Base-by-base conservation (phyloP, 2,888 invertebrate species). In the Noctuana brunneofusca region DNA sequence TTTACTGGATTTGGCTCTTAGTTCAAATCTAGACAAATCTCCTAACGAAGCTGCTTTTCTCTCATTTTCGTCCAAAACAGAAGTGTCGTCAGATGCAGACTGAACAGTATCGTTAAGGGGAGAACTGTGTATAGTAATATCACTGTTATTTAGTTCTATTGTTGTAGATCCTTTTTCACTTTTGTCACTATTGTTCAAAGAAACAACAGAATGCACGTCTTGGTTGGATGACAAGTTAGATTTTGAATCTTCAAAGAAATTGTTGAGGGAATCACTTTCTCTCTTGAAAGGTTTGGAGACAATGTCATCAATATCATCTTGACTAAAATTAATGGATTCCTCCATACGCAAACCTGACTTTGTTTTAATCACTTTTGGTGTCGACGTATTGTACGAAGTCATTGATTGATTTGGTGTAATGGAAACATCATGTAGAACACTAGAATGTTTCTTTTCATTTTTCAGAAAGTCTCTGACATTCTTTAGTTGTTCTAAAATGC, bases 11-110 rank as follows among this genome's bases (percentile, higher is more conserved):
- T 87, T 90, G 41, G 89, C 69, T 71, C 87, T 80, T 9, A 89
- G 65, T 73, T 92, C 89, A 66, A 96, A 94, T 76, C 94, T 94
- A 0, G 96, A 96, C 55, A 96, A 84, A 81, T 96, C 96, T 0
- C 96, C 96, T 1, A 96, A 89, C 38, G 96, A 96, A 0, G 96
- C 95, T 1, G 96, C 96, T 85, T 95, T 95, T 16, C 96, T 87
- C 75, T 94, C 94, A 68, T 94, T 94, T 55, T 94, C 93, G 66
- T 93, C 93, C 63, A 87, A 80, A 60, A 87, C 82, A 0, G 92
- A 92, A 9, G 87, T 80, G 69, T 93, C 89, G 67, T 87, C 90
- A 8, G 89, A 87, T 1, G 72, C 78, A n/a, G 89, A 89, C 66
- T 80, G 80, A 4, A 75, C 75, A 3, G 90, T 88, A 27, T 90